Evolutionary conservation across 2,113 vertebrate species (phyloP), one percentile per base, ranked within the genome.

Genomic region (Chaenocephalus aceratus): DNA sequence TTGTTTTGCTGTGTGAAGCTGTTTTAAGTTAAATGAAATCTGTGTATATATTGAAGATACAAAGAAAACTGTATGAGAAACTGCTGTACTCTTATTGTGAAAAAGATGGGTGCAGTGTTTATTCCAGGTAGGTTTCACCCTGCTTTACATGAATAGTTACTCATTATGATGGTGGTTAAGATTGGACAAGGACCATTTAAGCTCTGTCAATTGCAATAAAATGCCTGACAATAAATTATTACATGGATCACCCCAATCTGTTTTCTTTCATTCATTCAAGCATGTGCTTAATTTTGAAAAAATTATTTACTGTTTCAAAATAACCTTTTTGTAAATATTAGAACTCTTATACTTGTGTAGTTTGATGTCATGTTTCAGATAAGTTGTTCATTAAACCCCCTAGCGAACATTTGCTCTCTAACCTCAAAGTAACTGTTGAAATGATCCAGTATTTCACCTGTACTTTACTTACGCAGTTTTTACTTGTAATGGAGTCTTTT

Each of bases 1-100:
- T 89, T 77, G 78, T 90, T 58, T 83, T 84, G 49, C 34, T 75
- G 77, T 86, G 83, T 86, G 83, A 86, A 85, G 72, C 12, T 45
- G 64, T 86, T 82, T 86, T 93, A 94, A 93, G 80, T 94, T 93
- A 93, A 93, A 85, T 88, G 0, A 86, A 88, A 84, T 77, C 53
- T 89, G 73, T 94, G 80, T 94, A 94, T 93, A 92, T 94, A 93
- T 84, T 90, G 92, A 92, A 88, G 60, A 91, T 89, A 75, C 51
- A 90, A 81, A 82, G 88, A 63, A 14, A 86, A 72, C 79, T 83
- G 21, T 87, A 72, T 74, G 58, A 90, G 58, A 72, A 87, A 78
- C 54, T 81, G 84, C 85, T 94, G 85, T 88, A 45, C 54, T 88
- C 34, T 75, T 76, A 67, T 85, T 83, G 88, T 86, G 77, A 86